Evolutionary conservation across 2,888 invertebrate genomes (phyloP).

Genomic region (Mesorhabditis spiculigera): DNA sequence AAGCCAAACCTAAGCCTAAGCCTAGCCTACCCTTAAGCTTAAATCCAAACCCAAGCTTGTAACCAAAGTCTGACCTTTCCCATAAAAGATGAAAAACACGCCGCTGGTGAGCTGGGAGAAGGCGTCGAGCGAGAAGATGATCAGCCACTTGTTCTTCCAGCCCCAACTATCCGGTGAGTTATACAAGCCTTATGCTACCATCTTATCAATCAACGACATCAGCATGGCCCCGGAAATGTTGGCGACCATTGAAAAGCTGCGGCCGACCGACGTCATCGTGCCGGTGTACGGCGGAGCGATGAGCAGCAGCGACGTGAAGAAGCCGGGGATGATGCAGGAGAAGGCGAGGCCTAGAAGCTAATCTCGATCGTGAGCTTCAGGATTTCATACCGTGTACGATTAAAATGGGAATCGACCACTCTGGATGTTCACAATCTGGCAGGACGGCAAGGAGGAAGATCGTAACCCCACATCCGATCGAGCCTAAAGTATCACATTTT

Average conservation of each 20-base stretch:
- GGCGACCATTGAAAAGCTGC: conserved; percentile 12
- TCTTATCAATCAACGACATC: not conserved
- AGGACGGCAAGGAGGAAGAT: too few relatives aligned
- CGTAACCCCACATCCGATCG: too few relatives aligned
- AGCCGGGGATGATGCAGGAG: conserved; percentile 18
- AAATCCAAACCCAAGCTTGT: too few relatives aligned
- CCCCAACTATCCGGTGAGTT: not conserved
- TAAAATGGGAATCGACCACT: too few relatives aligned
- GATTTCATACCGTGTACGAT: too few relatives aligned
- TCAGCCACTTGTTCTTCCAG: not conserved
- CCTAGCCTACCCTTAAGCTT: too few relatives aligned
- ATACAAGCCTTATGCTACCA: not conserved
- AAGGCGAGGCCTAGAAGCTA: conserved; percentile 10
- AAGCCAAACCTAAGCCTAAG: too few relatives aligned
- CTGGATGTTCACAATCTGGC: too few relatives aligned
- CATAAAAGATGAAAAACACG: not conserved
- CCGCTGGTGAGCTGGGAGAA: not conserved
- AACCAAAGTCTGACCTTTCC: not conserved
- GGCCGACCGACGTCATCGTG: conserved; percentile 17
- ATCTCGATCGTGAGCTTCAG: too few relatives aligned
- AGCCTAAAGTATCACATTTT: not conserved
- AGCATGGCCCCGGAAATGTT: conserved; percentile 10
- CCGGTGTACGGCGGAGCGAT: conserved; percentile 24
- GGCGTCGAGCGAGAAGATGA: not conserved
- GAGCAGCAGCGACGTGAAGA: conserved; percentile 19